Conservation (phyloP, 1,140 invertebrate genomes). For the Mercenaria mercenaria region DNA sequence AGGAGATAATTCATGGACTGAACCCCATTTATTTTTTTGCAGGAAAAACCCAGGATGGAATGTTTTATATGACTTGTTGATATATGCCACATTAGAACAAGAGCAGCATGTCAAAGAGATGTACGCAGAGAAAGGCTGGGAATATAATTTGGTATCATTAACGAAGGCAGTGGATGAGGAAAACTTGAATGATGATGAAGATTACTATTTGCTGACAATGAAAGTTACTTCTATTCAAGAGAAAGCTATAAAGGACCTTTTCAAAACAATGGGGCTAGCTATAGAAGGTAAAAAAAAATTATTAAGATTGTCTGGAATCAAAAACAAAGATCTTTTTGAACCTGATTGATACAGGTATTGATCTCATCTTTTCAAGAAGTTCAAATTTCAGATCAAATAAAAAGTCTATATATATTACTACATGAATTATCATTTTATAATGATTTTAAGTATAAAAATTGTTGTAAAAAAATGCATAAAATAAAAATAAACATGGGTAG, state of each 20-base stretch:
- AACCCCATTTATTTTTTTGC: no score
- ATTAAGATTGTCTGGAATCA: no score
- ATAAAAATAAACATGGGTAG: no score
- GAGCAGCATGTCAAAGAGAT: background rate
- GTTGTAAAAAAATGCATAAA: no score
- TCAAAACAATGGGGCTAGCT: background rate
- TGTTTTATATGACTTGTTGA: background rate
- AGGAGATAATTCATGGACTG: no score
- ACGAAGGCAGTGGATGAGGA: background rate
- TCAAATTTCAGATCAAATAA: no score
- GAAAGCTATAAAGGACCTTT: background rate
- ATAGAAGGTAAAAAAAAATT: background rate
- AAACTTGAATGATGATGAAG: background rate
- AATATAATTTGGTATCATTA: background rate
- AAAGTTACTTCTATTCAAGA: slow-evolving; percentile 9
- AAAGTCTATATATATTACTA: no score
- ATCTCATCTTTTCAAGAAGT: no score
- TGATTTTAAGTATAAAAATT: no score
- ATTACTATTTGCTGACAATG: slow-evolving; percentile 4
- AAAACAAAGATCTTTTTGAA: no score
- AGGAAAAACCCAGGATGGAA: background rate
- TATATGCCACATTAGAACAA: slow-evolving; percentile 18
- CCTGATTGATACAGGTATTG: no score
- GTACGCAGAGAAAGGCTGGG: slow-evolving; percentile 4
- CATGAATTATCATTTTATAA: no score